Base-by-base conservation (phyloP, 2,888 invertebrate genomes). In the Caenorhabditis becei region DNA sequence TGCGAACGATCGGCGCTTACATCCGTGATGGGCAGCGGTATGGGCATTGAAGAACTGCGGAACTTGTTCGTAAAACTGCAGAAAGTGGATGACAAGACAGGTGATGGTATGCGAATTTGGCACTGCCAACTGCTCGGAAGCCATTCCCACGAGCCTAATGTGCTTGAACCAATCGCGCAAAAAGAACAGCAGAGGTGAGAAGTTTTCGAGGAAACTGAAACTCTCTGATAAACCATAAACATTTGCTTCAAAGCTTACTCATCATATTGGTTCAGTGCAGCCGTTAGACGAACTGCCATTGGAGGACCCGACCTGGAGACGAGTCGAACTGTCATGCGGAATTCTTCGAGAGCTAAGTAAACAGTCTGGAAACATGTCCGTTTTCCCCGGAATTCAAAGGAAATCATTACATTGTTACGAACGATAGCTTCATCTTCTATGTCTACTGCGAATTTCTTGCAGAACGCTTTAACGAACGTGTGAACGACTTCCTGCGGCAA, bases 201-300 rank as follows among this genome's bases (percentile, higher is more conserved):
- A 44, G 56, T n/a, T 26, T 1, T 41, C 26, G 8, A 41, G 14
- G 35, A 66, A 66, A 8, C 66, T 66, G 41, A 14, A 66, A 11
- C 7, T 11, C 5, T 28, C 37, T 56, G 20, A 59, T n/a, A 2
- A 24, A 3, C 2, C 37, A n/a, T 16, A 18, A 56, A 11, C 20
- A 8, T 23, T 2, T 1, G 23, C 20, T 11, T 54, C 35, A 51
- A 26, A 8, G 23, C 26, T 49, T 37, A 66, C 66, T 66, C 54
- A 26, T 66, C 66, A 20, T 66, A 66, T 3, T 56, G 44, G 7
- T 56, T 66, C 18, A 66, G 10, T 18, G 66, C 66, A 1, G 41
- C 3, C 5, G 66, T 44, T 3, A 65, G n/a, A 7, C 35, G 53
- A 4, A 44, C 66, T 5, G 54, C 53, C 18, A 66, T 44, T 7